Evolutionary conservation across 2,113 vertebrate genomes (phyloP).

Genomic region (Orthonyx spaldingii): DNA sequence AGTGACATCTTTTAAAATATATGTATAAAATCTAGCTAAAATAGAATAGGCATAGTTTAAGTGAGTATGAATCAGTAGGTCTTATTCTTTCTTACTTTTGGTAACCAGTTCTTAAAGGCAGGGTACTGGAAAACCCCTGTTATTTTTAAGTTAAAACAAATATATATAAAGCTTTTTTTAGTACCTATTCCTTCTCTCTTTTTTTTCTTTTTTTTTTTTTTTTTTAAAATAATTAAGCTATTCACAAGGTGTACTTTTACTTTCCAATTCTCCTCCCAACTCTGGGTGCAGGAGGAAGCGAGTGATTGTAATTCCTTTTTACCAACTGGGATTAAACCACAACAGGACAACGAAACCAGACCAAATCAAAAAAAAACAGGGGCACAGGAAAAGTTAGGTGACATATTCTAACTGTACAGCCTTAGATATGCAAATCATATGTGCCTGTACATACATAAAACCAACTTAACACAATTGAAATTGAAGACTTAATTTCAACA

Average conservation of each 20-base stretch:
- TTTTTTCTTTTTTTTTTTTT: neutral
- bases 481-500: neutral
- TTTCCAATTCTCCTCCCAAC: neutral
- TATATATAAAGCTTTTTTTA: neutral
- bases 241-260: neutral
- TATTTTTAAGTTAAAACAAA: neutral
- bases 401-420: neutral
- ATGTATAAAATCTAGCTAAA: neutral
- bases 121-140: accelerated
- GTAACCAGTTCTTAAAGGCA: neutral
- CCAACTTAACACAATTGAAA: neutral
- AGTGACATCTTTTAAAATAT: neutral
- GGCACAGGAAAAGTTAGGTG: neutral
- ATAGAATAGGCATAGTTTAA: neutral
- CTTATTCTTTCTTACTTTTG: neutral
- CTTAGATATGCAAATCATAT: neutral
- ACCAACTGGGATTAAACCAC: neutral
- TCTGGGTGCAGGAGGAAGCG: neutral
- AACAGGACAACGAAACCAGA: neutral
- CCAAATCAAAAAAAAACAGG: neutral
- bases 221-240: neutral
- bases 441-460: neutral
- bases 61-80: neutral
- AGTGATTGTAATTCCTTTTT: neutral
- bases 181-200: neutral